Conservation (phyloP, 2,797 vertebrate genomes). For the Ctenosaura bakeri region DNA sequence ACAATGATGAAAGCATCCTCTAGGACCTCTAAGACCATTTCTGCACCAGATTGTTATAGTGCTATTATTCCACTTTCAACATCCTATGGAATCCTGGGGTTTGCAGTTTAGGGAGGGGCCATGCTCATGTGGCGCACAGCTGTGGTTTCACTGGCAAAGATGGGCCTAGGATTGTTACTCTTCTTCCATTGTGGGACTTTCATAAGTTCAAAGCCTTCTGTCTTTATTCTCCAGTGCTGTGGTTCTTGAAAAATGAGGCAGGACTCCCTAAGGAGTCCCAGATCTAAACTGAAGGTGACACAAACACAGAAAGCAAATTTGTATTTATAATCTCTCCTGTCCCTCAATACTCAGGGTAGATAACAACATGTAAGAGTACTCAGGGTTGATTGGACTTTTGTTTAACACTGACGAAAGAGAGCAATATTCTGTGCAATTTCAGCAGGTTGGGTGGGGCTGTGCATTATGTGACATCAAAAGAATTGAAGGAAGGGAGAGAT, state of each 20-base stretch:
- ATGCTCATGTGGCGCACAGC: slow-evolving; percentile 40
- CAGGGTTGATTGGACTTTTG: too few relatives aligned
- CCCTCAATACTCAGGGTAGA: not conserved
- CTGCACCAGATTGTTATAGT: too few relatives aligned
- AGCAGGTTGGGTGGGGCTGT: not conserved
- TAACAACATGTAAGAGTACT: not conserved
- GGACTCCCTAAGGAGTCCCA: not conserved
- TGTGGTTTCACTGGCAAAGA: slow-evolving; percentile 45
- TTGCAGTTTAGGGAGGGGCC: too few relatives aligned
- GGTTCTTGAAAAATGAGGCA: not conserved
- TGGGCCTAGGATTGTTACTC: not conserved
- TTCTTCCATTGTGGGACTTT: slow-evolving; percentile 47
- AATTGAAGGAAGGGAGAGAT: not conserved
- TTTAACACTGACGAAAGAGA: not conserved
- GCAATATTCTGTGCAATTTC: not conserved
- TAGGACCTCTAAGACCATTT: too few relatives aligned
- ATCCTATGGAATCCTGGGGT: too few relatives aligned
- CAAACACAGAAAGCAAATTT: not conserved
- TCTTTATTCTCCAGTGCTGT: slow-evolving; percentile 51
- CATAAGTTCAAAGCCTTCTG: slow-evolving; percentile 65
- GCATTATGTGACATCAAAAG: not conserved
- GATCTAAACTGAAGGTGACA: not conserved
- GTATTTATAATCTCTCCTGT: not conserved
- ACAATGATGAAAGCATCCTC: too few relatives aligned
- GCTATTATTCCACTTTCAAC: too few relatives aligned